Evolutionary conservation across 1,140 invertebrate species (phyloP).

Genomic region (Apis cerana): DNA sequence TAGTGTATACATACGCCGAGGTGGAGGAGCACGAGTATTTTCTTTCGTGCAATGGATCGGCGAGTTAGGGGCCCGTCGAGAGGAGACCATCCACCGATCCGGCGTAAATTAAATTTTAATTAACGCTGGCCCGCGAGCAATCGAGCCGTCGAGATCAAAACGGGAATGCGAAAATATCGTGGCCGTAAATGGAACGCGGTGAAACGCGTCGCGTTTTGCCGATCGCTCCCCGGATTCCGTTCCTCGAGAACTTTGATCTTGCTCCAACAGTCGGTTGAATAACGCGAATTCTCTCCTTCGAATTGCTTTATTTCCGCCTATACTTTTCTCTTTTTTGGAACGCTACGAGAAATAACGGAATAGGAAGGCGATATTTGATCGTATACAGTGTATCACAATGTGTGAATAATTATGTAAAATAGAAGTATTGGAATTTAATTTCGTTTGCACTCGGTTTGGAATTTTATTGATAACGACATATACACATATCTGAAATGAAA

Average conservation of each 20-base stretch:
- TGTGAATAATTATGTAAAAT: too few species aligned
- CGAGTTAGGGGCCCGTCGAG: slow-evolving; percentile 5
- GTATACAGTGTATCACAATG: too few species aligned
- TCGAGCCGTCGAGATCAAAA: slow-evolving; percentile 29
- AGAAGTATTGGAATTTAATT: too few species aligned
- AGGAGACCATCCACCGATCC: slow-evolving; percentile 17
- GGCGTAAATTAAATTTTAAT: slow-evolving; percentile 64
- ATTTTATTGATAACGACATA: too few species aligned
- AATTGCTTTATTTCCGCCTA: too few species aligned
- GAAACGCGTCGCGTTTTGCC: background rate
- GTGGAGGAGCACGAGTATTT: slow-evolving; percentile 25
- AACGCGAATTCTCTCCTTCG: too few species aligned
- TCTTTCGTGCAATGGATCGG: background rate
- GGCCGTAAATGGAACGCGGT: slow-evolving; percentile 3
- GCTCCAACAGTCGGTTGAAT: background rate
- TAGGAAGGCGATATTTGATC: too few species aligned
- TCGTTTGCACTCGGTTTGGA: too few species aligned
- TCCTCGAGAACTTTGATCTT: background rate
- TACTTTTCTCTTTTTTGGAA: too few species aligned
- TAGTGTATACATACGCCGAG: background rate
- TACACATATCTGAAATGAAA: too few species aligned
- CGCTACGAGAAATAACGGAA: too few species aligned
- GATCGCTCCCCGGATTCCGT: background rate
- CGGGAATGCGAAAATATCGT: background rate
- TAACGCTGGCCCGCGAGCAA: slow-evolving; percentile 45